Percentiles rank a stretch among this genome's conserved stretches.
phyloP scores from a whole-genome alignment of 1,140 invertebrate species.

The Tribolium castaneum region DNA sequence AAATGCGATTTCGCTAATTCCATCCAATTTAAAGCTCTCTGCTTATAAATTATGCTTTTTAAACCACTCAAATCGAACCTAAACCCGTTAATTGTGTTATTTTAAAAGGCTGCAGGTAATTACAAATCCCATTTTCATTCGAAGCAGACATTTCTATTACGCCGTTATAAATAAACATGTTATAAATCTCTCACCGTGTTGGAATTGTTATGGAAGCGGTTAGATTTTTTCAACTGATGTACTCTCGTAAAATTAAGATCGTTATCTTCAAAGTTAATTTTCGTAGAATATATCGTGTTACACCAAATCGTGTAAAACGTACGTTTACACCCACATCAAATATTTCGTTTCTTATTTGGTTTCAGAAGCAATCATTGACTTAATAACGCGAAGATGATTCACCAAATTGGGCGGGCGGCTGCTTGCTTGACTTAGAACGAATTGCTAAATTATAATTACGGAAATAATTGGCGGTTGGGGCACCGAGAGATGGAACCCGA shows the following conservation, averaged over 20 bases:
- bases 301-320: not conserved
- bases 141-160: constrained; percentile 27
- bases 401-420: constrained; percentile 6
- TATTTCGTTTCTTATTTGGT: not conserved
- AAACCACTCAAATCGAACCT: not conserved
- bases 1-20: not conserved
- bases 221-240: not conserved
- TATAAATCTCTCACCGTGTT: constrained; percentile 21
- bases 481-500: too few species aligned
- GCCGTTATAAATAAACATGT: constrained; percentile 34
- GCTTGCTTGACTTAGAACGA: constrained; percentile 7
- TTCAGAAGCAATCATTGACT: not conserved
- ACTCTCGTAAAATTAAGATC: constrained; percentile 22
- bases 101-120: constrained; percentile 7
- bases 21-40: not conserved
- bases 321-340: not conserved
- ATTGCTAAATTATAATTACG: not conserved
- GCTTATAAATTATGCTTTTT: too few species aligned
- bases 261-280: constrained; percentile 23
- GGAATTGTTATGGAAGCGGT: constrained; percentile 14
- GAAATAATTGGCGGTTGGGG: too few species aligned
- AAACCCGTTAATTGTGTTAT: constrained; percentile 15
- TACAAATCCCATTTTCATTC: constrained; percentile 26
- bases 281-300: not conserved
- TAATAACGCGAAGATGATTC: constrained; percentile 4